Conservation (phyloP, 2,797 vertebrate genomes). For the Melanotaenia maccullochi region DNA sequence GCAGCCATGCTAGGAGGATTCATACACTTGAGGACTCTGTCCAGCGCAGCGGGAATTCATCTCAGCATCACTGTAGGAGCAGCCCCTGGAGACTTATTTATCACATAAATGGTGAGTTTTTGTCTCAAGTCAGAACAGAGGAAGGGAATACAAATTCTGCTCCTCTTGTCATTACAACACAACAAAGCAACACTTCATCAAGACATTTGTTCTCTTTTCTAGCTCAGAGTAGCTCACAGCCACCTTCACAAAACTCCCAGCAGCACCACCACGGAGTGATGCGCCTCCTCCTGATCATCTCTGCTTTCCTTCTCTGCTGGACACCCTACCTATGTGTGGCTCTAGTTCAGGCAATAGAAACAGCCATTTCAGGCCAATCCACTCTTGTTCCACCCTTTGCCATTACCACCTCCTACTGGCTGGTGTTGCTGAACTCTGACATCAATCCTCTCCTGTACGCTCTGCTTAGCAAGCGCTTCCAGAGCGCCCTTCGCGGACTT, state of each 20-base stretch:
- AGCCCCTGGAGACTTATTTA: slow-evolving; percentile 76
- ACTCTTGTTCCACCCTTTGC: slow-evolving; percentile 74
- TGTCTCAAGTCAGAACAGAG: slow-evolving; percentile 65
- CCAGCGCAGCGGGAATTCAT: slow-evolving; percentile 69
- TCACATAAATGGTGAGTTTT: slow-evolving; percentile 78
- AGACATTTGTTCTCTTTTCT: slow-evolving; percentile 71
- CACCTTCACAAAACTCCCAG: slow-evolving; percentile 63
- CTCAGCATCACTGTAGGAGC: slow-evolving; percentile 38
- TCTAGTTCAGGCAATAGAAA: slow-evolving; percentile 83
- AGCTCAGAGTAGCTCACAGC: slow-evolving; percentile 55
- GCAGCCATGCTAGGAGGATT: slow-evolving; percentile 83
- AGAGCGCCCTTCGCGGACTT: slow-evolving; percentile 80
- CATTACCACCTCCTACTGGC: slow-evolving; percentile 85
- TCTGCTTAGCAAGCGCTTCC: slow-evolving; percentile 86
- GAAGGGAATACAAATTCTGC: slow-evolving; percentile 9
- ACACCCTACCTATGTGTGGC: slow-evolving; percentile 83
- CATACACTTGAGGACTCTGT: slow-evolving; percentile 83
- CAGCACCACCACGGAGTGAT: slow-evolving; percentile 79
- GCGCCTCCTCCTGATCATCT: slow-evolving; percentile 84
- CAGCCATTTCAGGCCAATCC: slow-evolving; percentile 65
- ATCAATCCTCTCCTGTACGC: slow-evolving; percentile 88
- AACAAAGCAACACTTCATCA: slow-evolving; percentile 36
- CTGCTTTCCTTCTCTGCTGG: slow-evolving; percentile 87
- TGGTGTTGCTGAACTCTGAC: slow-evolving; percentile 86
- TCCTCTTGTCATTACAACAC: slow-evolving; percentile 30